phyloP scores from a whole-genome alignment of 1,140 invertebrate species.

The Pollicipes pollicipes region DNA sequence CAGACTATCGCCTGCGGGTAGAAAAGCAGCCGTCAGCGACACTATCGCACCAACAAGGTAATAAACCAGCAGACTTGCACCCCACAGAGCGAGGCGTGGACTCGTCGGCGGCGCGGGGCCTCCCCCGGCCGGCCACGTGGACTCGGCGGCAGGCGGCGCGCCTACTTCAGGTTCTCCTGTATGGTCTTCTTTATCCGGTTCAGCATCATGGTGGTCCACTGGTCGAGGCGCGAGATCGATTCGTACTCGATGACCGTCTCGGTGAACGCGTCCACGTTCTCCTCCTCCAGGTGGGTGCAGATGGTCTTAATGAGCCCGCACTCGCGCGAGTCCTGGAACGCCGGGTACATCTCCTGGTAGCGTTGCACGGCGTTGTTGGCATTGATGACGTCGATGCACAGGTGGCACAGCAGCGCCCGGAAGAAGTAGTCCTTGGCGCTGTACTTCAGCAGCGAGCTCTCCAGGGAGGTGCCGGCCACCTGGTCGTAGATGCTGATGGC shows the following conservation, averaged over 20 bases:
- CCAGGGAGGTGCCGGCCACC: slow-evolving; percentile 79
- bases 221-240: slow-evolving; percentile 88
- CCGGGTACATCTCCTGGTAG: slow-evolving; percentile 85
- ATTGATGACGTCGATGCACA: slow-evolving; percentile 88
- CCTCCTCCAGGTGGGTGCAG: slow-evolving; percentile 60
- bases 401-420: slow-evolving; percentile 75
- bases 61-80: too few species aligned
- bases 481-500: slow-evolving; percentile 95
- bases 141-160: too few species aligned
- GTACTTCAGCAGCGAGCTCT: slow-evolving; percentile 90
- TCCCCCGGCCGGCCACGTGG: too few species aligned
- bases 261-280: slow-evolving; percentile 88
- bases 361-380: slow-evolving; percentile 82
- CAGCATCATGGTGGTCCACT: slow-evolving; percentile 93
- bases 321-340: slow-evolving; percentile 88
- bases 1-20: too few species aligned
- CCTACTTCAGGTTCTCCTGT: slow-evolving; percentile 21
- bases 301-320: slow-evolving; percentile 62
- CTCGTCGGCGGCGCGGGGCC: too few species aligned
- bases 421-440: slow-evolving; percentile 98
- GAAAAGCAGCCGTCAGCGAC: too few species aligned
- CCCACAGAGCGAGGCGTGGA: too few species aligned
- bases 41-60: too few species aligned
- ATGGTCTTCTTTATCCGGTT: slow-evolving; percentile 74
- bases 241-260: slow-evolving; percentile 92